These are phyloP conservation scores for Caenorhabditis angaria DNA, from an alignment of 2,888 invertebrate genomes.

Conservation along the genomic window DNA sequence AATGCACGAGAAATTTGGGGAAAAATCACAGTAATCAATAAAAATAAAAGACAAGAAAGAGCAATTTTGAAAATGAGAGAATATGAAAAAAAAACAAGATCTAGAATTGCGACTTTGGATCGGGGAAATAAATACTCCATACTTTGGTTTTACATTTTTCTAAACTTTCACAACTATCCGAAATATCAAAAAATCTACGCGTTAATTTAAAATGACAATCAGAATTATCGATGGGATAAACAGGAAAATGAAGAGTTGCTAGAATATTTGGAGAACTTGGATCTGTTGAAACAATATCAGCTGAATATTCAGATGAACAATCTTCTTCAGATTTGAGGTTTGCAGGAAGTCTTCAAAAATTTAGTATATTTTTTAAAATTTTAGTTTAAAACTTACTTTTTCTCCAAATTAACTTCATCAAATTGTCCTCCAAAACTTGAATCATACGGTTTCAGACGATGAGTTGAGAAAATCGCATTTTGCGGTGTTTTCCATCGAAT, in stretches of 20 bases:
- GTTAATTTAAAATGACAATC: slow-evolving; percentile 22
- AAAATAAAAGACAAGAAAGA: neutral
- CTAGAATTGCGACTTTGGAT: slow-evolving; percentile 42
- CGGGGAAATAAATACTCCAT: slow-evolving; percentile 56
- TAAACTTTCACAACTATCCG: slow-evolving; percentile 34
- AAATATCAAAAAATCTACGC: slow-evolving; percentile 36
- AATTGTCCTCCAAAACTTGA: slow-evolving; percentile 59
- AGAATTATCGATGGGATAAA: slow-evolving; percentile 23
- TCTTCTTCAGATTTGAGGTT: too few species aligned
- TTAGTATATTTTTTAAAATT: neutral
- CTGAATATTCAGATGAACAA: slow-evolving; percentile 9
- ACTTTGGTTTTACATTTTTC: slow-evolving; percentile 37
- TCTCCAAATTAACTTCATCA: slow-evolving; percentile 23
- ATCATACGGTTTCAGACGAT: slow-evolving; percentile 59
- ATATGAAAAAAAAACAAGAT: neutral
- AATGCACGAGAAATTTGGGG: too few species aligned
- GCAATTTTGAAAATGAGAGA: neutral
- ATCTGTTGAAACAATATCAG: slow-evolving; percentile 13
- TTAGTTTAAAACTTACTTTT: slow-evolving; percentile 15
- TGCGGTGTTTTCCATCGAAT: slow-evolving; percentile 41
- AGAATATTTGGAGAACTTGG: slow-evolving; percentile 4
- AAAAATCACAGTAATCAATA: too few species aligned
- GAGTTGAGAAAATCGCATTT: slow-evolving; percentile 20
- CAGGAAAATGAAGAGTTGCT: slow-evolving; percentile 37
- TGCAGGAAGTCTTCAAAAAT: too few species aligned